Base-by-base conservation (phyloP, 2,113 vertebrate species). In the Melospiza georgiana region DNA sequence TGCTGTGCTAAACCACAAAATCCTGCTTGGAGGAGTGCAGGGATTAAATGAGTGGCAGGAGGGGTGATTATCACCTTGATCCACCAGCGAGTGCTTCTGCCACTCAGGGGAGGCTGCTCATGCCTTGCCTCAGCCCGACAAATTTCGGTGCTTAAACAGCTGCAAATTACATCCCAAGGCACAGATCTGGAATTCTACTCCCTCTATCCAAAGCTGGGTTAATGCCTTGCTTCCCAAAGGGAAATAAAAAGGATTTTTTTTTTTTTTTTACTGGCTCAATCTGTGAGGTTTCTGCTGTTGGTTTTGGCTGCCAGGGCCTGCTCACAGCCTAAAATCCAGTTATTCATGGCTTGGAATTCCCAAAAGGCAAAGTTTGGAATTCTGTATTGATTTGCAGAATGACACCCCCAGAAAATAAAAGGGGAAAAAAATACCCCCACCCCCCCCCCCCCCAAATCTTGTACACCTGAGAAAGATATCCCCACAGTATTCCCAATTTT, bases 381-480 rank as follows among this genome's bases (percentile, higher is more conserved):
- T 76, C 62, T 48, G 41, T 31, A 15, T 33, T 8, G 35, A 55
- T 15, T 78, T 46, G 41, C 15, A 62, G 22, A 23, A 57, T 74
- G 41, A 33, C 6, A 62, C 4, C 6, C 13, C 17, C 12, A 31
- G 39, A 63, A 74, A 87, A 74, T n/a, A 33, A 68, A 41, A 4
- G 30, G 2, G 1, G 41, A 62, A 33, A 31, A 33, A 30, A n/a
- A 30, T 18, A 2, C 20, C 6, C 4, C 6, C 2, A 0, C 4
- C 19, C 11, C 28, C 10, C 35, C 10, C 35, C 35, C 37, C 37
- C 37, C 37, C 37, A 44, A 48, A 46, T 24, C 25, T 66, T 78
- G 33, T 22, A 30, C 33, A 20, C 6, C 12, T 12, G 3, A 15
- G 41, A 39, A 61, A n/a, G 16, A n/a, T 21, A 66, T 72, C 15